Evolutionary conservation across 2,113 vertebrate genomes (phyloP).

Genomic region (Crotalus tigris): DNA sequence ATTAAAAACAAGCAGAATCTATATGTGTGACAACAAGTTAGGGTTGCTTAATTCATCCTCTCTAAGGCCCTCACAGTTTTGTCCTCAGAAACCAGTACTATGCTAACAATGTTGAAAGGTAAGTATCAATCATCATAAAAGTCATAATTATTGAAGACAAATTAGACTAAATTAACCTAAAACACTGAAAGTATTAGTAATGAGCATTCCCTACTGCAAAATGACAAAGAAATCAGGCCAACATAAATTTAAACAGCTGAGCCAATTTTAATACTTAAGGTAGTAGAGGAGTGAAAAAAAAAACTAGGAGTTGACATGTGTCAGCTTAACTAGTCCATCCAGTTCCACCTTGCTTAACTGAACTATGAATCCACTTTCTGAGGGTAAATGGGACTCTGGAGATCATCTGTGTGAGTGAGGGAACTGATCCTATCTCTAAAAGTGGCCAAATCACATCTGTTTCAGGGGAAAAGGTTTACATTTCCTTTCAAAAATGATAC

Average conservation of each 20-base stretch:
- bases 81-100: background rate
- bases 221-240: background rate
- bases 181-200: background rate
- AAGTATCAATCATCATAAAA: background rate
- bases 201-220: background rate
- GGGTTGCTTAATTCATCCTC: background rate
- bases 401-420: background rate
- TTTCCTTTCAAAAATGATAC: background rate
- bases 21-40: too few relatives aligned
- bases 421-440: background rate
- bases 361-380: background rate
- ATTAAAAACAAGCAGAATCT: background rate
- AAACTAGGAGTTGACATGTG: background rate
- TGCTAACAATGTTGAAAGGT: background rate
- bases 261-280: background rate
- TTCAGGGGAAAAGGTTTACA: background rate
- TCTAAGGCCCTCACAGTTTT: background rate
- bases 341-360: background rate
- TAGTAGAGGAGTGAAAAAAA: background rate
- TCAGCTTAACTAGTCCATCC: background rate
- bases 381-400: background rate
- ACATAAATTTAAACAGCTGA: background rate
- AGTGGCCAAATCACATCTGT: background rate
- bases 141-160: background rate
- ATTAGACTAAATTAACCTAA: background rate